Conservation (phyloP, 30 jellyfish, hydroid and myxozoan genomes). For the Hydractinia echinata region DNA sequence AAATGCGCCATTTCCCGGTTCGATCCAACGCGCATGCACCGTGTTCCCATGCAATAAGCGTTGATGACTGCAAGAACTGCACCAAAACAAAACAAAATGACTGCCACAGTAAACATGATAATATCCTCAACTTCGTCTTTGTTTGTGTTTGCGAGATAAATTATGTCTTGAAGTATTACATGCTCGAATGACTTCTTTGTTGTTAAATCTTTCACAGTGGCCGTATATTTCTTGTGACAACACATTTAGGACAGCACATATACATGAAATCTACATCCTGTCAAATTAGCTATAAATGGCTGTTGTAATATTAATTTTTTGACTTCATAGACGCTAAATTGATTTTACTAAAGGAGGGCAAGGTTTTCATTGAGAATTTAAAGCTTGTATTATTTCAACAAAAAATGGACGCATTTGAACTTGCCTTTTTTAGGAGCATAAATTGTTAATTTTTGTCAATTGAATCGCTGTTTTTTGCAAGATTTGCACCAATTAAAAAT, state of each 20-base stretch:
- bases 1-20: slow-evolving; percentile 90
- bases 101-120: slow-evolving; percentile 71
- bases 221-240: background rate
- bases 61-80: slow-evolving; percentile 73
- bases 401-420: no score
- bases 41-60: slow-evolving; percentile 84
- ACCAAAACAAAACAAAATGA: slow-evolving; percentile 65
- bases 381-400: no score
- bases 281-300: no score
- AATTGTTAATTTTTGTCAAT: no score
- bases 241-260: slow-evolving; percentile 10
- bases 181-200: background rate
- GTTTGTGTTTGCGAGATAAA: background rate
- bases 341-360: no score
- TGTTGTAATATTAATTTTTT: no score
- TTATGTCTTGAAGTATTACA: background rate
- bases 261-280: background rate
- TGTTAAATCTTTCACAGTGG: background rate
- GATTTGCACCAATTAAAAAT: no score
- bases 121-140: slow-evolving; percentile 20
- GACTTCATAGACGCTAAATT: no score
- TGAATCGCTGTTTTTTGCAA: no score
- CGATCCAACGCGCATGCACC: slow-evolving; percentile 84
- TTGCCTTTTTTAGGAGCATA: no score
- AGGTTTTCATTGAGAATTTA: no score